These are phyloP conservation scores for Pseudochirops cupreus DNA, from an alignment of 2,797 vertebrate species.

Conservation along the genomic window DNA sequence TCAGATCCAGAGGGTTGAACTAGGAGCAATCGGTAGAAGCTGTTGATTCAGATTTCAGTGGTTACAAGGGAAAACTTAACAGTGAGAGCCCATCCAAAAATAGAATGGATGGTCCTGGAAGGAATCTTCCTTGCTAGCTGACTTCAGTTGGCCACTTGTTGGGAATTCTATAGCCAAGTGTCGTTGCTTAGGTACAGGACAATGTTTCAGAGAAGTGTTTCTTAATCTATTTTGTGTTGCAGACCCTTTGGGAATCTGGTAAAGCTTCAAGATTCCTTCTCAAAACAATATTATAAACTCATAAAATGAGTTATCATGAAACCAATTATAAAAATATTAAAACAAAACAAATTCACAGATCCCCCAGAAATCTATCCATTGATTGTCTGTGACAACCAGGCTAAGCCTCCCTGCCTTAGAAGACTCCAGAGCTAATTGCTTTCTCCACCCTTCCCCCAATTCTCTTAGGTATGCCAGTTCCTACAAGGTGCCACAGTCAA, in stretches of 20 bases:
- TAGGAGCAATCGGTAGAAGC: background rate
- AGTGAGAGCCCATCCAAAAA: background rate
- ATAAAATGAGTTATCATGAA: background rate
- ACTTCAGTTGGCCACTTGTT: background rate
- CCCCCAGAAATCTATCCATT: background rate
- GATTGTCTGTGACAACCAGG: background rate
- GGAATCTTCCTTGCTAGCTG: background rate
- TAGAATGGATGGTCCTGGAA: background rate
- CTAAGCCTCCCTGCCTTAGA: background rate
- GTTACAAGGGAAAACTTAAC: background rate
- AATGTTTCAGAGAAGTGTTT: background rate
- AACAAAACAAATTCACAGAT: background rate
- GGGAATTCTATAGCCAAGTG: background rate
- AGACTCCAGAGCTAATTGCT: background rate
- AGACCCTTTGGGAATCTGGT: background rate
- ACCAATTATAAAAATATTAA: background rate
- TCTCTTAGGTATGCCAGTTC: slow-evolving; percentile 85
- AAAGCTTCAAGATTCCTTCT: background rate
- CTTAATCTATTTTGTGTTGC: background rate
- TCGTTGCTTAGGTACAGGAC: background rate
- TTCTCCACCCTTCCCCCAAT: background rate
- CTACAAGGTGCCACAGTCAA: slow-evolving; percentile 84
- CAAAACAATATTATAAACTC: background rate
- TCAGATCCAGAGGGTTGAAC: background rate
- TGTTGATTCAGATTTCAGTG: background rate